phyloP scores from a whole-genome alignment of 2,113 vertebrate species.

The Ranitomeya variabilis region DNA sequence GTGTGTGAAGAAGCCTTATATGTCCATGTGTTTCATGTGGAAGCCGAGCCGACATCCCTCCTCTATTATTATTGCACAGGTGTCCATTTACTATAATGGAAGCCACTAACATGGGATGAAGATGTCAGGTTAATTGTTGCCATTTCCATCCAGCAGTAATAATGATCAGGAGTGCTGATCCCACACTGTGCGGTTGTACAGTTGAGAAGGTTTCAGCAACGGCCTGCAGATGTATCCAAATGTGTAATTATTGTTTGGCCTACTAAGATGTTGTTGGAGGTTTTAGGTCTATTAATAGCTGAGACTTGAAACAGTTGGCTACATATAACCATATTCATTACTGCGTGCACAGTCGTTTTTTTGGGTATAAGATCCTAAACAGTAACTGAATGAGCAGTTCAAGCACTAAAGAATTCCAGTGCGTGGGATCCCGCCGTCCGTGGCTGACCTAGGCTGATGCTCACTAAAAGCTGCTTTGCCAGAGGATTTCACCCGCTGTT shows the following conservation, averaged over 20 bases:
- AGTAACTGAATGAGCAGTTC: neutral
- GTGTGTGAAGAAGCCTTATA: too few species aligned
- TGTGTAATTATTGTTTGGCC: conserved; percentile 49
- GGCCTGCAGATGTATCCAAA: conserved; percentile 38
- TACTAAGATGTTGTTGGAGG: conserved; percentile 44
- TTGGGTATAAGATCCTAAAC: conserved; percentile 26
- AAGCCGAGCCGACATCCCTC: neutral
- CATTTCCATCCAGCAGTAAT: conserved; percentile 11
- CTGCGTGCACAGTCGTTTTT: conserved; percentile 33
- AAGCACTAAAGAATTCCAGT: conserved; percentile 24
- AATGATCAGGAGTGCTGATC: conserved; percentile 17
- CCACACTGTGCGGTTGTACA: conserved; percentile 30
- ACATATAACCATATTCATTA: conserved; percentile 28
- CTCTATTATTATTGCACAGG: neutral
- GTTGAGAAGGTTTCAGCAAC: conserved; percentile 13
- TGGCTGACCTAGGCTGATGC: neutral
- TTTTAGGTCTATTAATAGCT: conserved; percentile 44
- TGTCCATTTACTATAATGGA: neutral
- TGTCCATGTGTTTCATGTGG: neutral
- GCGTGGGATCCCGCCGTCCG: conserved; percentile 6
- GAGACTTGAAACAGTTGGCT: conserved; percentile 22
- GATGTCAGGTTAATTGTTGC: conserved; percentile 9
- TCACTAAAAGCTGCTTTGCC: neutral
- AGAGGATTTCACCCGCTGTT: neutral
- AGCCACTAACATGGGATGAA: neutral